Evolutionary conservation across 2,113 vertebrate species (phyloP).

Genomic region (Theristicus caerulescens): DNA sequence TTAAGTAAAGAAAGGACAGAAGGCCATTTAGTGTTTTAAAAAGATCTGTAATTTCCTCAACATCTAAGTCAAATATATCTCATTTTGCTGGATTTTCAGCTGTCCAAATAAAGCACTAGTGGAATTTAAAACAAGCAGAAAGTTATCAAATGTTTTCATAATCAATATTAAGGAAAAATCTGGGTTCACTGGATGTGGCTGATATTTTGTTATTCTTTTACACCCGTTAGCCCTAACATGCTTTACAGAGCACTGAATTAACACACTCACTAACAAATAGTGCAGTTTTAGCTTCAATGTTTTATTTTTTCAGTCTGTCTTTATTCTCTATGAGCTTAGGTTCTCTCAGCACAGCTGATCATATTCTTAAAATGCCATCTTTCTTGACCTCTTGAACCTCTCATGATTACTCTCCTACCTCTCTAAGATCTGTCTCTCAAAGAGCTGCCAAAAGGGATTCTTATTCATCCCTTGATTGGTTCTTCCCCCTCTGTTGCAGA

Average conservation of each 20-base stretch:
- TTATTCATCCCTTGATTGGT: background rate
- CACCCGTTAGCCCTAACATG: background rate
- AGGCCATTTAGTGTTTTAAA: background rate
- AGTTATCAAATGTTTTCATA: background rate
- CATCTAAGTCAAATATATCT: background rate
- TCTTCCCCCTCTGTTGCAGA: background rate
- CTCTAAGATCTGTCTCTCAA: background rate
- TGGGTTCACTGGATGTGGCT: background rate
- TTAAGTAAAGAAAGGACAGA: background rate
- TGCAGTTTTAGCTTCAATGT: background rate
- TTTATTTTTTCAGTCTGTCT: background rate
- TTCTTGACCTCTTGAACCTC: background rate
- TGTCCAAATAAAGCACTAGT: background rate
- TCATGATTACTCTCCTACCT: background rate
- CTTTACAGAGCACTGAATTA: background rate
- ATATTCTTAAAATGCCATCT: background rate
- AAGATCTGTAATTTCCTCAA: background rate
- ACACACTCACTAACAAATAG: background rate
- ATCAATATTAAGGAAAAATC: background rate
- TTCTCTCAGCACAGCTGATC: background rate
- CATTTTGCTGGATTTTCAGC: background rate
- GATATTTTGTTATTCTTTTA: background rate
- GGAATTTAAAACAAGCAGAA: background rate
- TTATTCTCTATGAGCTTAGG: background rate
- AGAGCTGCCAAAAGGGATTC: background rate